Percentiles rank a stretch among this genome's conserved stretches.
Evolutionary conservation across 2,113 vertebrate species (phyloP).

Genomic region (Semicossyphus pulcher): DNA sequence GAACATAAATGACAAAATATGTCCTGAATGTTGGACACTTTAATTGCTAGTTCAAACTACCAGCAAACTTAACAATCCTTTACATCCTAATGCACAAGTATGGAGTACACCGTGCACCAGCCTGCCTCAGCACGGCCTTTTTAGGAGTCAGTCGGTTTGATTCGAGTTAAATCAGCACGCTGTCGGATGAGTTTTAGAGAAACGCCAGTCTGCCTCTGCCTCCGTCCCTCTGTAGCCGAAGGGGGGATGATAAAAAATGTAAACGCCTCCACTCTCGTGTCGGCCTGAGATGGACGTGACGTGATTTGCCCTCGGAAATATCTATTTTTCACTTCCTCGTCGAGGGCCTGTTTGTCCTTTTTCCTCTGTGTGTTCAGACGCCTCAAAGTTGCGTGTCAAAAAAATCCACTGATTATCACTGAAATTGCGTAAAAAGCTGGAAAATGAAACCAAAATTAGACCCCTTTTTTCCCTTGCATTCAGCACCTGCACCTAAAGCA

Average conservation of each 20-base stretch:
- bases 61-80: background rate
- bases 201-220: slow-evolving; percentile 50
- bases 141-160: slow-evolving; percentile 14
- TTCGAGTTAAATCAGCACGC: slow-evolving; percentile 32
- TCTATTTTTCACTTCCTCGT: slow-evolving; percentile 46
- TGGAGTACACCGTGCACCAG: background rate
- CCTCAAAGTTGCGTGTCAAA: background rate
- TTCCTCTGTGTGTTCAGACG: background rate
- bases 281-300: slow-evolving; percentile 35
- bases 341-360: background rate
- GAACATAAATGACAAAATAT: too few relatives aligned
- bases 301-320: slow-evolving; percentile 58
- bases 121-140: background rate
- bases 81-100: background rate
- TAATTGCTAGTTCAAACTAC: background rate
- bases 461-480: background rate
- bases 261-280: slow-evolving; percentile 48
- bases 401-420: background rate
- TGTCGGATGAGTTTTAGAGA: slow-evolving; percentile 58
- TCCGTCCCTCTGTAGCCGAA: slow-evolving; percentile 57
- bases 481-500: background rate
- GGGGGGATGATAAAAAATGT: slow-evolving; percentile 77
- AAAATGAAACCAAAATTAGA: background rate
- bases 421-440: background rate
- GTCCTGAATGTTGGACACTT: too few relatives aligned